A percentile compares a stretch with the other conserved stretches of the same genome.
Evolutionary conservation across 92 coral and sea anemone genomes (phyloP).

Genomic region (Zoanthus gigantus): DNA sequence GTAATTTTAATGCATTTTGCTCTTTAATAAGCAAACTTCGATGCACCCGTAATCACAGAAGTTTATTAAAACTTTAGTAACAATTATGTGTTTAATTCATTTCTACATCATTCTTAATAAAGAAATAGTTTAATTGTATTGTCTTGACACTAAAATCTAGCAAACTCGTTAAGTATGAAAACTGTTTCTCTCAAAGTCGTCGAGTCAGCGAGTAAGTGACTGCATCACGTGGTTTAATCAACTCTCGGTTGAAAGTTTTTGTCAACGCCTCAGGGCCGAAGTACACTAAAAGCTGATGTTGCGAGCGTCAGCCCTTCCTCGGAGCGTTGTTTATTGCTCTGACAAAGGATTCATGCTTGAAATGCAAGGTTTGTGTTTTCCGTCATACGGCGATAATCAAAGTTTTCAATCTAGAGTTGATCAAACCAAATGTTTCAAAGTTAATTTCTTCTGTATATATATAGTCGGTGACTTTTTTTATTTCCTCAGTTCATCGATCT

Average conservation of each 20-base stretch:
- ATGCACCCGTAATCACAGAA: too few relatives aligned
- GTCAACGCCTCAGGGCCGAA: neutral
- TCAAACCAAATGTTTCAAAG: too few relatives aligned
- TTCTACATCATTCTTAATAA: neutral
- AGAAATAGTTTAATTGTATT: neutral
- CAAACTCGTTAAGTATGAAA: neutral
- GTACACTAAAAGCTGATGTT: neutral
- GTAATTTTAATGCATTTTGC: too few relatives aligned
- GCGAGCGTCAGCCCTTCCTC: neutral
- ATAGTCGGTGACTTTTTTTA: too few relatives aligned
- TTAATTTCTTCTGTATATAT: too few relatives aligned
- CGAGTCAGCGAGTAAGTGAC: neutral
- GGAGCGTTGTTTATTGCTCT: neutral
- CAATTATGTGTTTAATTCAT: neutral
- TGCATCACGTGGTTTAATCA: neutral
- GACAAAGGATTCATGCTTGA: neutral
- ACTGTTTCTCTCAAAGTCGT: neutral
- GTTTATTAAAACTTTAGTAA: too few relatives aligned
- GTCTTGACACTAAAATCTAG: neutral
- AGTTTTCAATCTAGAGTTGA: too few relatives aligned
- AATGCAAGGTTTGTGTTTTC: too few relatives aligned
- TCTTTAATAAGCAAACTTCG: too few relatives aligned
- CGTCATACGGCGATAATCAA: too few relatives aligned
- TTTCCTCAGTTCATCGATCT: too few relatives aligned
- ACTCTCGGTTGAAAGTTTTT: neutral